phyloP scores from a whole-genome alignment of 23 tunicate species.

The Trididemnum nubilum region DNA sequence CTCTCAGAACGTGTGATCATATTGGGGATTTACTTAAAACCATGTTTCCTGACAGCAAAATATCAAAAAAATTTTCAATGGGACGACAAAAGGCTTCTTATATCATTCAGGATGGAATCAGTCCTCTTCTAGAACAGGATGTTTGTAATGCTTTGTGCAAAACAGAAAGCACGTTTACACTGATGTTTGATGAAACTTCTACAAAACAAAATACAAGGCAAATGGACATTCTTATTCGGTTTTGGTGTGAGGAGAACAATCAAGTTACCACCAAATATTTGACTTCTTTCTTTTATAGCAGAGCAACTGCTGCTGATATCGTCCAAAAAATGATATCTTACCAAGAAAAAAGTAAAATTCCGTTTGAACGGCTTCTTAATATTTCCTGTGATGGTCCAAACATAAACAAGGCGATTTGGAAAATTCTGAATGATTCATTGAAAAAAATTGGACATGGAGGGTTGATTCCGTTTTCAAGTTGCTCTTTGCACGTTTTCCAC shows the following conservation, averaged over 20 bases:
- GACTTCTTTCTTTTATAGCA: not conserved
- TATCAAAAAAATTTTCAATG: not conserved
- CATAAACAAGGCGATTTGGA: conserved; percentile 9
- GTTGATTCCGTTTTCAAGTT: conserved; percentile 1
- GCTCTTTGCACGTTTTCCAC: not conserved
- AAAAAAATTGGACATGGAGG: conserved; percentile 8
- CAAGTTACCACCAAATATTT: not conserved
- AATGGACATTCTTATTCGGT: not conserved
- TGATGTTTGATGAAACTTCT: not conserved
- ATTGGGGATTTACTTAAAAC: not conserved
- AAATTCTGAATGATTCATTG: not conserved
- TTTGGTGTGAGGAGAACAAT: not conserved
- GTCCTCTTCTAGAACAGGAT: not conserved
- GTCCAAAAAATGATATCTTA: not conserved
- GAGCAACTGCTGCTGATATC: not conserved
- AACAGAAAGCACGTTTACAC: not conserved
- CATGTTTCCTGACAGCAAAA: not conserved
- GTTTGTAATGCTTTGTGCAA: not conserved
- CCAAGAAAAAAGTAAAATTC: not conserved
- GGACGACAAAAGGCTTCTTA: not conserved
- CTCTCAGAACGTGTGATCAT: not conserved
- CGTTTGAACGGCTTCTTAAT: not conserved
- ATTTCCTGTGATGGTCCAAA: conserved; percentile 6
- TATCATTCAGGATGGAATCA: not conserved
- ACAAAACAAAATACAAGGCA: not conserved